Percentiles rank a stretch among this genome's conserved stretches.
Conservation (phyloP, 2,888 invertebrate species). For the Eumerus sabulonum region DNA sequence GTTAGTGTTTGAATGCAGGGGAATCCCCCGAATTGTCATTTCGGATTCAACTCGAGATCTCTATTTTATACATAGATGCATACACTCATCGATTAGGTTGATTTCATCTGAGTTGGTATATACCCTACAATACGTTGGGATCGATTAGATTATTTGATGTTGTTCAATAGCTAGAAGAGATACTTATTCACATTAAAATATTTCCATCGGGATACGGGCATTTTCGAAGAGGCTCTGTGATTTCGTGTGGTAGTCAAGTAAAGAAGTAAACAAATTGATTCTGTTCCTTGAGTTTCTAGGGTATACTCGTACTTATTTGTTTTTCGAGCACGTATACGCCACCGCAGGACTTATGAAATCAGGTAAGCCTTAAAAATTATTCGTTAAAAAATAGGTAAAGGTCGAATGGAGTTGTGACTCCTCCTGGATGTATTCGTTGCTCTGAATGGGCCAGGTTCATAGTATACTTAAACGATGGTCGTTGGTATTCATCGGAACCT, state of each 20-base stretch:
- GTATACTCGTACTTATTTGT: neutral
- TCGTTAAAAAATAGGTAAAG: too few species aligned
- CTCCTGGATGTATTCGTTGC: too few species aligned
- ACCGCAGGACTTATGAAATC: too few species aligned
- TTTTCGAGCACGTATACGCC: too few species aligned
- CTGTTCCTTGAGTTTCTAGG: conserved; percentile 30
- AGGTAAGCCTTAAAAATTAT: too few species aligned
- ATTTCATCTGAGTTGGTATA: conserved; percentile 24
- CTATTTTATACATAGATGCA: conserved; percentile 5
- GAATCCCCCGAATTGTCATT: conserved; percentile 41
- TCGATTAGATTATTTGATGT: conserved; percentile 34
- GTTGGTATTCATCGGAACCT: too few species aligned
- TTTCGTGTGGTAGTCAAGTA: conserved; percentile 31
- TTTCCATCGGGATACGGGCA: conserved; percentile 37
- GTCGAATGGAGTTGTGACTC: too few species aligned
- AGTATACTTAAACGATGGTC: too few species aligned
- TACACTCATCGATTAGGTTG: conserved; percentile 12
- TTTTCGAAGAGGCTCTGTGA: conserved; percentile 43
- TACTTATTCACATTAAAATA: conserved; percentile 43
- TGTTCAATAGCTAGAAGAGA: neutral
- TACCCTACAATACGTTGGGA: conserved; percentile 53
- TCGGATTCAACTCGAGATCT: conserved; percentile 54
- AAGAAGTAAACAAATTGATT: conserved; percentile 48
- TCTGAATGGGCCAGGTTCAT: too few species aligned
- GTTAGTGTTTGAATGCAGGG: neutral